phyloP scores from a whole-genome alignment of 2,113 vertebrate genomes.

The Speoplatyrhinus poulsoni region DNA sequence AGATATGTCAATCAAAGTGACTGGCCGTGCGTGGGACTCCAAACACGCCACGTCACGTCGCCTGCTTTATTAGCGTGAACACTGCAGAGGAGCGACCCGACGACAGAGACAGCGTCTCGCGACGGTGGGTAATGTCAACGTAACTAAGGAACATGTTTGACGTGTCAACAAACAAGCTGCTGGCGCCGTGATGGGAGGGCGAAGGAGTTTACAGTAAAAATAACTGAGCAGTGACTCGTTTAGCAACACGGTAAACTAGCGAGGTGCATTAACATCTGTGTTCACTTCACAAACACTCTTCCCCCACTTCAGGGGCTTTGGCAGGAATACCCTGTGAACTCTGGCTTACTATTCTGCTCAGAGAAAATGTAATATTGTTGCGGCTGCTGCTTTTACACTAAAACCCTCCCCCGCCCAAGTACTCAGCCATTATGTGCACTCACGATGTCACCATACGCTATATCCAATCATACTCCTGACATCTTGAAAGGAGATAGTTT shows the following conservation, averaged over 20 bases:
- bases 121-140: conserved; percentile 35
- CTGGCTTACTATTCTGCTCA: neutral
- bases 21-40: too few relatives aligned
- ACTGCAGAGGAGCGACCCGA: neutral
- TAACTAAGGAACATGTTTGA: conserved; percentile 17
- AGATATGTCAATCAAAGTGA: too few relatives aligned
- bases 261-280: conserved; percentile 45
- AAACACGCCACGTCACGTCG: neutral
- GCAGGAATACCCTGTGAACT: neutral
- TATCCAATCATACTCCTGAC: conserved; percentile 37
- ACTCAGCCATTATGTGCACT: conserved; percentile 42
- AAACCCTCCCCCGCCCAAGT: conserved; percentile 27
- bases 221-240: conserved; percentile 25
- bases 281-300: conserved; percentile 3
- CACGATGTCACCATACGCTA: conserved; percentile 9
- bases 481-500: conserved; percentile 53
- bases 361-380: neutral
- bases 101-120: conserved; percentile 6
- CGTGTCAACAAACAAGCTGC: conserved; percentile 25
- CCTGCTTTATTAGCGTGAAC: neutral
- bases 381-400: conserved; percentile 18
- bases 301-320: too few relatives aligned
- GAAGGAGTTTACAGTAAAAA: conserved; percentile 51
- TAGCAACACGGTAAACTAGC: conserved; percentile 34
- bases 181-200: neutral